Evolutionary conservation across 2,113 vertebrate species (phyloP), one percentile per base, ranked within the genome.

Genomic region (Lates calcarifer): DNA sequence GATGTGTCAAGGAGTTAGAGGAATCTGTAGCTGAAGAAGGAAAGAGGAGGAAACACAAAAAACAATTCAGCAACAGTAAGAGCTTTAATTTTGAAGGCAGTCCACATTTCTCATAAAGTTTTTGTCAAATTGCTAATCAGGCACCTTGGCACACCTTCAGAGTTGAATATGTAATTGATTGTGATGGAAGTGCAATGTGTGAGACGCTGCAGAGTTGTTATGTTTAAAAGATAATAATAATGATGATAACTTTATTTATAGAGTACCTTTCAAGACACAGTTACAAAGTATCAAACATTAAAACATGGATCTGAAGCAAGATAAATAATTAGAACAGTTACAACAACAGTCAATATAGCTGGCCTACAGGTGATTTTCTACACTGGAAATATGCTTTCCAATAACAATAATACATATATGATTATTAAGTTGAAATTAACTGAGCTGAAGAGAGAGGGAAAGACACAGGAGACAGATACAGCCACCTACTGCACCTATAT

Each of bases 161-260:
- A 14, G 22, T 15, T 65, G 24, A 64, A 69, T 73, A n/a, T n/a
- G 26, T 39, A 35, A 76, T 70, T 5, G 11, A 41, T 5, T 20
- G 33, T 45, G 43, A 67, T 57, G 45, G 12, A 61, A 22, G 29
- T 41, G 22, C 3, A 1, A 17, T 6, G 72, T 18, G n/a, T n/a
- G 49, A 22, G 20, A 18, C 2, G 20, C n/a, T 9, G 9, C 18
- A n/a, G 47, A 53, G 51, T 31, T 56, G 31, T 72, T 14, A 87
- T 77, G 62, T 74, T 82, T 67, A 29, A 72, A 51, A 72, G 14
- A 78, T 79, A 9, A 22, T 49, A 17, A 49, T 49, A 9, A n/a
- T 82, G 2, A 49, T 49, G 13, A 22, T 49, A 22, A 49, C 47
- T 49, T 49, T 49, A 49, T 49, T 49, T 49, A 49, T 49, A 43